phyloP scores from a whole-genome alignment of 2,113 vertebrate genomes.

The Rhabdomys dilectus region DNA sequence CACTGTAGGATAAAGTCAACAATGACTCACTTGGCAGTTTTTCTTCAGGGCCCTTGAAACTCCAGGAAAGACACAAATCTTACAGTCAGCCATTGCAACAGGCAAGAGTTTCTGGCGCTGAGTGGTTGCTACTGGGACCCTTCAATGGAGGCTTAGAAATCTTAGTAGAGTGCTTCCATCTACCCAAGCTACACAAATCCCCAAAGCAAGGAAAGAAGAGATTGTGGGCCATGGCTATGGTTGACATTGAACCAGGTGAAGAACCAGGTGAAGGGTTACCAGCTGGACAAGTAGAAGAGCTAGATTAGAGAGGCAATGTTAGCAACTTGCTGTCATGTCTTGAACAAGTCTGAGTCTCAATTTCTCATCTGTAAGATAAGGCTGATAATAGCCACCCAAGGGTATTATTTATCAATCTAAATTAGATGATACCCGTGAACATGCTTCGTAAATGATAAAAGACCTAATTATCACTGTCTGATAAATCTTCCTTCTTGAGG shows the following conservation, averaged over 20 bases:
- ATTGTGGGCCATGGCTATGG: neutral
- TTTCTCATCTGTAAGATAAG: conserved; percentile 26
- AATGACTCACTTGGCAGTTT: neutral
- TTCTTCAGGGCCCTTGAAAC: neutral
- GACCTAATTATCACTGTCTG: neutral
- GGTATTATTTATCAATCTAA: conserved; percentile 29
- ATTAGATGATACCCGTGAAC: neutral
- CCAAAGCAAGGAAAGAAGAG: neutral
- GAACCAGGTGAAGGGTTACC: neutral
- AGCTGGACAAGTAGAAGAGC: neutral
- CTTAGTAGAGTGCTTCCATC: neutral
- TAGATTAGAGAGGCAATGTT: neutral
- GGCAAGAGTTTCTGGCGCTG: neutral
- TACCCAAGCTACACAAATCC: neutral
- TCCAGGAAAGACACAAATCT: neutral
- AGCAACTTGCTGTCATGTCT: neutral
- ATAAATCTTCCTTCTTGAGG: neutral
- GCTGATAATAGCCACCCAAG: neutral
- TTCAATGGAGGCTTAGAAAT: neutral
- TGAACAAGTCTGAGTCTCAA: neutral
- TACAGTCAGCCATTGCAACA: neutral
- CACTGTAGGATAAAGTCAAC: neutral
- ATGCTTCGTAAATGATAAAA: conserved; percentile 8
- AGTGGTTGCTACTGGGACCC: neutral
- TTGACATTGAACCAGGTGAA: neutral